Conservation (phyloP, 2,888 invertebrate genomes). For the Xanthia icteritia region DNA sequence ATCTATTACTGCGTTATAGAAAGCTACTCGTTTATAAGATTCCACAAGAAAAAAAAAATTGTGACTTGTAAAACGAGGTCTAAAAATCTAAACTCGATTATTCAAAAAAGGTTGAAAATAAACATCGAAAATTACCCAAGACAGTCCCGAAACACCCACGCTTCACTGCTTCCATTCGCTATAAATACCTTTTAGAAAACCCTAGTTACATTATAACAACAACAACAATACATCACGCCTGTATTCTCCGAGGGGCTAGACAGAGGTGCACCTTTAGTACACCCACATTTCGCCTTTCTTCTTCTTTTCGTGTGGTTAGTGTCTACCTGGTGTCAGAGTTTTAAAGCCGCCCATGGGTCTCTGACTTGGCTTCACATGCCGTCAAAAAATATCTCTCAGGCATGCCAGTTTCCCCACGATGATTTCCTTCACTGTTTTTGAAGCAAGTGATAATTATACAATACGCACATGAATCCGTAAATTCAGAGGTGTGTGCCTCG, state of each 20-base stretch:
- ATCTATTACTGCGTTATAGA: background rate
- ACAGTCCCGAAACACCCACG: slow-evolving; percentile 2
- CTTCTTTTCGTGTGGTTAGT: no score
- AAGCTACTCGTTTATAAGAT: background rate
- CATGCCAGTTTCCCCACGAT: no score
- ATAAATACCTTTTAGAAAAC: slow-evolving; percentile 12
- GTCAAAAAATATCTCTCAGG: no score
- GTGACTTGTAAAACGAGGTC: background rate
- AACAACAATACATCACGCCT: background rate
- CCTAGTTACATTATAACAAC: background rate
- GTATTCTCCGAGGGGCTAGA: background rate
- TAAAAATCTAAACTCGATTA: background rate
- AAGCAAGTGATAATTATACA: no score
- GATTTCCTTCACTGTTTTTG: no score
- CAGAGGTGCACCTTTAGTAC: background rate
- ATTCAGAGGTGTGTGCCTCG: no score
- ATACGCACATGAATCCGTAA: no score
- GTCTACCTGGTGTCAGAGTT: no score
- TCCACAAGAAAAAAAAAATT: background rate
- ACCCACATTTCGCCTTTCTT: background rate
- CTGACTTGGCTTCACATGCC: no score
- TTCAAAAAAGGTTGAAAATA: slow-evolving; percentile 1
- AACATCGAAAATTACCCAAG: background rate
- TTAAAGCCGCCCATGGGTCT: no score
- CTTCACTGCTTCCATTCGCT: background rate